phyloP scores from a whole-genome alignment of 2,797 vertebrate species.

The Ctenosaura bakeri region DNA sequence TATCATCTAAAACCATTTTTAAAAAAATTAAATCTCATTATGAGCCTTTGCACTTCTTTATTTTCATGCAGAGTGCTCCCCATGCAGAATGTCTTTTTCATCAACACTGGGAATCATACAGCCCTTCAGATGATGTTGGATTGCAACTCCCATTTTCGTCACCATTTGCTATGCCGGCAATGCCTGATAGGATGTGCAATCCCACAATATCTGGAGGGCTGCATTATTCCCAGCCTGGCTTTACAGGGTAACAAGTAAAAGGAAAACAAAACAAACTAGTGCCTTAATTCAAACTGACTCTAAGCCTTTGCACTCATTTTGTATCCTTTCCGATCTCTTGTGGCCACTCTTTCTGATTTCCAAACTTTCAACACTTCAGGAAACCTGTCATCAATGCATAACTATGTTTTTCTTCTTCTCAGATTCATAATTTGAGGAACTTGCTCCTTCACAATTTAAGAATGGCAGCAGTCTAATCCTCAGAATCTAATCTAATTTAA shows the following conservation, averaged over 20 bases:
- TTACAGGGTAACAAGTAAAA: background rate
- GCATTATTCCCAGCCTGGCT: no score
- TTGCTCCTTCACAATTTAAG: background rate
- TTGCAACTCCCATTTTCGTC: no score
- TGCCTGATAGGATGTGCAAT: no score
- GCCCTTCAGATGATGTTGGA: no score
- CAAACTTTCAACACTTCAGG: background rate
- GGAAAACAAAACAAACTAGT: background rate
- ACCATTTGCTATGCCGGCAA: no score
- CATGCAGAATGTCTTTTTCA: background rate
- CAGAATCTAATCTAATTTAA: conserved; percentile 10
- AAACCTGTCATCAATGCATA: conserved; percentile 29
- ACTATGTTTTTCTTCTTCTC: conserved; percentile 41
- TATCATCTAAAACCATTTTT: background rate
- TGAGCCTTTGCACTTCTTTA: background rate
- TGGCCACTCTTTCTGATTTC: background rate
- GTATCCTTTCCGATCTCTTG: background rate
- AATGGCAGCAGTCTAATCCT: background rate
- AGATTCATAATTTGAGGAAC: background rate
- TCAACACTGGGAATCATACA: no score
- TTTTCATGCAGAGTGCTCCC: background rate
- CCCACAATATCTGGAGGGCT: no score
- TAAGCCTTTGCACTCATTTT: conserved; percentile 15
- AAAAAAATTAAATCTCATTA: background rate
- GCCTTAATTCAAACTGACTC: background rate